Evolutionary conservation across 2,888 invertebrate genomes (phyloP), one percentile per base, ranked within the genome.

Genomic region (Priocnemis perturbator): DNA sequence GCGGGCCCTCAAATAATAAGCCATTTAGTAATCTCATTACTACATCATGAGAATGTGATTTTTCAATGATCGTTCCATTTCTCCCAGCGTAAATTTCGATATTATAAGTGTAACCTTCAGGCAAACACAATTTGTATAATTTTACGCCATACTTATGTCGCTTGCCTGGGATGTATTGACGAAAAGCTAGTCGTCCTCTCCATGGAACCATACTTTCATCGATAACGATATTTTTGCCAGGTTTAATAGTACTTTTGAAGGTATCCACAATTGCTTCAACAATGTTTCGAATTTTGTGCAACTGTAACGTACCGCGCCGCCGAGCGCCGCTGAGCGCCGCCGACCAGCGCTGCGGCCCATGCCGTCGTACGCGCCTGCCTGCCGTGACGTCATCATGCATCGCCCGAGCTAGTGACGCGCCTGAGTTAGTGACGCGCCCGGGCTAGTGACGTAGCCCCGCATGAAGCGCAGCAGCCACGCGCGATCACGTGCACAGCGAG

Each of bases 221-320:
- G 44, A 88, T 82, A 20, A 81, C 76, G 3, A 85, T 20, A 11
- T 66, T 66, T 76, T 82, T 77, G 30, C 81, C 83, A 1, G 83
- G 84, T 30, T 53, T 52, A 21, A 62, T n/a, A 47, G 62, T 4
- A 55, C 48, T 58, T 19, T 26, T 37, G 57, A 45, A 52, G 37
- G 14, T 37, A 50, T 47, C n/a, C 11, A 55, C 45, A 48, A 56
- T 47, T 58, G 20, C 23, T 45, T 23, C 23, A 60, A 52, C 60
- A 19, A 58, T 30, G 44, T 65, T 64, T 59, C 37, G 1, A 45
- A 20, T 56, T 58, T 57, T 30, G 77, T 76, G 64, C 69, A 61
- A n/a, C n/a, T n/a, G n/a, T n/a, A n/a, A n/a, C n/a, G n/a, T n/a
- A n/a, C n/a, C n/a, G n/a, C n/a, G n/a, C n/a, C n/a, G n/a, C n/a